Base-by-base conservation (phyloP, 2,113 vertebrate genomes). In the Campylomormyrus numenius region DNA sequence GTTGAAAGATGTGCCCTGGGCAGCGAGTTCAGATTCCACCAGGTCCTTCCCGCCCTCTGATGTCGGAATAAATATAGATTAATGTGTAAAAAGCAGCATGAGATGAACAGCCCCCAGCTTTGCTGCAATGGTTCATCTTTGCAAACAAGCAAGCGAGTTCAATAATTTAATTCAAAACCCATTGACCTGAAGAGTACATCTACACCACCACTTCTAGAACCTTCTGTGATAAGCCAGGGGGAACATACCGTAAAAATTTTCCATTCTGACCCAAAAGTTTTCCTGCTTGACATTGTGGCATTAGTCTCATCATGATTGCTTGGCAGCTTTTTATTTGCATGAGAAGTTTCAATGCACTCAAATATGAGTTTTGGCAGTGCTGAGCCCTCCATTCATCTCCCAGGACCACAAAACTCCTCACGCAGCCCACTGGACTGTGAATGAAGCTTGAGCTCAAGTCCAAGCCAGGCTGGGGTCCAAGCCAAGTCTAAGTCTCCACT, bases 81-180 rank as follows among this genome's bases (percentile, higher is more conserved):
- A 48, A 85, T 85, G 46, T 80, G 74, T 39, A 80, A 80, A 85
- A 85, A 85, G 19, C 83, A 85, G 42, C 83, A 80, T 39, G 35
- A 80, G 74, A 80, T 80, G 74, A 35, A 80, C 39, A 42, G 35
- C 74, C 74, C 74, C 13, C 74, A 80, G 74, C 74, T 80, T 70
- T 70, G 62, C 62, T 70, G n/a, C 10, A 27, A 70, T 70, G 62
- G n/a, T 70, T 70, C 62, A 31, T 70, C 62, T 70, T 80, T 42
- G 74, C 74, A 80, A 80, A 42, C 35, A 80, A 70, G 27, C 62
- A 80, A 39, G 74, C 74, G 6, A 80, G 74, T 80, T 80, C 74
- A 80, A 80, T 80, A 80, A 80, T 80, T 80, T 35, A 80, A 80
- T 80, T 80, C 74, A 80, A 80, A 80, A 80, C 74, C 74, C 74